Conservation (phyloP, 2,797 vertebrate genomes). For the Coluber constrictor region DNA sequence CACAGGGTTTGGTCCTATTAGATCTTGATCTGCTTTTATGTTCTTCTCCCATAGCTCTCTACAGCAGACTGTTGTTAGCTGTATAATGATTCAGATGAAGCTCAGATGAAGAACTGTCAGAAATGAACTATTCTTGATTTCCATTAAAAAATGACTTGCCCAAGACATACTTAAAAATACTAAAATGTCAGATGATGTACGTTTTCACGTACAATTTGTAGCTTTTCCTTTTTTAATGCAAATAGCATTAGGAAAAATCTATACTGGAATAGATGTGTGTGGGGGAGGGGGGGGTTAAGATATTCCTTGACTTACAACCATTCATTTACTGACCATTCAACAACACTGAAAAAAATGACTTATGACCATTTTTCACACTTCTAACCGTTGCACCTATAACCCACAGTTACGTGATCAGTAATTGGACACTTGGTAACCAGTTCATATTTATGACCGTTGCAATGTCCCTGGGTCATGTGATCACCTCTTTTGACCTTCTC, state of each 20-base stretch:
- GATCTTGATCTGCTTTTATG: constrained; percentile 24
- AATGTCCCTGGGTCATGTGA: background rate
- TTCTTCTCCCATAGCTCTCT: constrained; percentile 10
- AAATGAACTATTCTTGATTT: background rate
- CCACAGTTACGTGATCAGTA: background rate
- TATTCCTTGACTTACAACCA: background rate
- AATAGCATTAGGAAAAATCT: background rate
- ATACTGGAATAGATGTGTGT: background rate
- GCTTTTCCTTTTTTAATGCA: background rate
- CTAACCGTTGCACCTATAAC: background rate
- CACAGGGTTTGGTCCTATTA: constrained; percentile 49
- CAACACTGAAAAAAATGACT: background rate
- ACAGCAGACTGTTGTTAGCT: rapidly evolving
- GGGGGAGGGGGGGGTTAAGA: background rate
- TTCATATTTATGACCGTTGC: background rate
- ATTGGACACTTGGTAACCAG: background rate
- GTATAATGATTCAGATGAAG: background rate
- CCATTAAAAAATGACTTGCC: background rate
- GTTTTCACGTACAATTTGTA: background rate
- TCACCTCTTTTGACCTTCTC: background rate
- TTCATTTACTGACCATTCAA: no score
- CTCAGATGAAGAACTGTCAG: background rate
- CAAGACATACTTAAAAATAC: background rate
- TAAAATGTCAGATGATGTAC: background rate
- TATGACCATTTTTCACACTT: background rate